Base-by-base conservation (phyloP, 2,888 invertebrate species). In the Tiliacea aurago region DNA sequence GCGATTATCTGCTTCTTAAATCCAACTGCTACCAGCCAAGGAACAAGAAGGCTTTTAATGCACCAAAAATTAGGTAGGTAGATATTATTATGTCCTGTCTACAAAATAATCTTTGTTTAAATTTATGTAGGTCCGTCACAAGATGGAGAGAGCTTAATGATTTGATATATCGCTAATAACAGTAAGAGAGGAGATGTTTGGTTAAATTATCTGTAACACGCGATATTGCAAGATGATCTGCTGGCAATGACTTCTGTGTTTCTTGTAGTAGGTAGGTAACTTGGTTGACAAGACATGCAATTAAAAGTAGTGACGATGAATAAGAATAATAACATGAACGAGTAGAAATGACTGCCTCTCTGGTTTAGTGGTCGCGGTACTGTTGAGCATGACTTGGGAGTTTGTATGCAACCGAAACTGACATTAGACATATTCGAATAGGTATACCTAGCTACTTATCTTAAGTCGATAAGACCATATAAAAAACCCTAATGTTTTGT, bases 151-250 rank as follows among this genome's bases (percentile, higher is more conserved):
- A 74, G 78, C 75, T 67, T 76, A 62, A 67, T 63, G 47, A 73
- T 68, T 67, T 84, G 77, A 73, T 76, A 69, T 76, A 84, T 81
- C 51, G 73, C 62, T 72, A 76, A 77, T 81, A 68, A n/a, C 59
- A 70, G 66, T 65, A 23, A 23, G 47, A 77, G 59, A 53, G 23
- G 61, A 61, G 49, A 51, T 63, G 65, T 75, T 65, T 81, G 81
- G 63, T 63, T 80, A 66, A 84, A 80, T 66, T 74, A 73, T 6
- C 5, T 41, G 1, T 9, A 1, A 23, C 81, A 84, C 76, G 84
- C 84, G 68, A 84, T 49, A 20, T 64, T 28, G 43, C 45, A 7
- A 33, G 80, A 64, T 63, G n/a, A 75, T 80, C 56, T 53, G 51
- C 43, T 23, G 51, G 23, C 59, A 79, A 53, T 56, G 82, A 66